Conservation (phyloP, 1,140 invertebrate species). For the Thaumetopoea pityocampa region DNA sequence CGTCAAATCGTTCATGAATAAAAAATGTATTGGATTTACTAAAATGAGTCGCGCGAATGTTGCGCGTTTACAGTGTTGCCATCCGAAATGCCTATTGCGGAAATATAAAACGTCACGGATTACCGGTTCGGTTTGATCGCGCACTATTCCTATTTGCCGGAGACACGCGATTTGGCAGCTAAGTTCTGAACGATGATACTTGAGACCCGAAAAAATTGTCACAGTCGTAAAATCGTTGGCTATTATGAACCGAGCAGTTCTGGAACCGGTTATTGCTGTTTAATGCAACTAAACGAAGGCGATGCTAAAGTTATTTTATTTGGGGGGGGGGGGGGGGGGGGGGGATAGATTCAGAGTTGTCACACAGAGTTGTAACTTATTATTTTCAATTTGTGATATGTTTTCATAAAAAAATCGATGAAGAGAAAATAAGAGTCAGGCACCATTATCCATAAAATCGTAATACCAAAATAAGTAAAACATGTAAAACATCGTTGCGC, state of each 20-base stretch:
- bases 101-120: slow-evolving; percentile 56
- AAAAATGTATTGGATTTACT: slow-evolving; percentile 76
- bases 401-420: too few relatives aligned
- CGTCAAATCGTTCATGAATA: slow-evolving; percentile 75
- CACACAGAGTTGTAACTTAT: too few relatives aligned
- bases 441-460: too few relatives aligned
- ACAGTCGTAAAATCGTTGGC: slow-evolving; percentile 13
- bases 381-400: too few relatives aligned
- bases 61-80: slow-evolving; percentile 36
- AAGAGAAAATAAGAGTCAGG: too few relatives aligned
- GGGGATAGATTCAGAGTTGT: slow-evolving; percentile 8
- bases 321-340: slow-evolving; percentile 12
- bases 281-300: slow-evolving; percentile 16
- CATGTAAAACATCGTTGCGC: too few relatives aligned
- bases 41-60: slow-evolving; percentile 58
- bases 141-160: slow-evolving; percentile 22
- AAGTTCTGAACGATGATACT: slow-evolving; percentile 17
- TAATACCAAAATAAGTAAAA: too few relatives aligned
- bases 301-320: slow-evolving; percentile 14
- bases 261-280: slow-evolving; percentile 14
- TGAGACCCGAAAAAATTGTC: slow-evolving; percentile 14
- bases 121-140: slow-evolving; percentile 41
- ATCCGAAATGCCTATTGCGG: slow-evolving; percentile 38
- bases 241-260: slow-evolving; percentile 17
- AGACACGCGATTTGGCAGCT: slow-evolving; percentile 22